Conservation (phyloP, 1,140 invertebrate species). For the Trichomalopsis sarcophagae region DNA sequence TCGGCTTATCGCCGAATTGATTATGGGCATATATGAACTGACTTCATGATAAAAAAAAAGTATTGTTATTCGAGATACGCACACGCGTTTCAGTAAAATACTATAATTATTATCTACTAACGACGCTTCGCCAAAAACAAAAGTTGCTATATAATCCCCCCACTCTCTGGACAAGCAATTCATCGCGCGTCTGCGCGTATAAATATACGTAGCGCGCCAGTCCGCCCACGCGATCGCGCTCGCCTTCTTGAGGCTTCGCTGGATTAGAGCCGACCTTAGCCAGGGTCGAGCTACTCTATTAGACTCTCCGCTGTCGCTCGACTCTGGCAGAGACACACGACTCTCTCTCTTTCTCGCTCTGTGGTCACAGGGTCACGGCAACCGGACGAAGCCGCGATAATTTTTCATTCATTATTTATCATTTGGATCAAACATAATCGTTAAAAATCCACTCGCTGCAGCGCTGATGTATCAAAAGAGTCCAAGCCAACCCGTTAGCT, state of each 20-base stretch:
- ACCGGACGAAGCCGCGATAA: background rate
- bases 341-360: background rate
- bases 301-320: background rate
- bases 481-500: background rate
- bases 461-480: too few species aligned
- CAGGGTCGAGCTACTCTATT: slow-evolving; percentile 37
- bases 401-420: too few species aligned
- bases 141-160: background rate
- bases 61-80: background rate
- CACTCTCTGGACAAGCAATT: too few species aligned
- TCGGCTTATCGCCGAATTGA: background rate
- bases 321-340: too few species aligned
- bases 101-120: background rate
- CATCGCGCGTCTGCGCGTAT: background rate
- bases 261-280: slow-evolving; percentile 33
- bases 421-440: too few species aligned
- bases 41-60: background rate
- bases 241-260: slow-evolving; percentile 36
- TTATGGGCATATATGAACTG: background rate
- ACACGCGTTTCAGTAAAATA: too few species aligned
- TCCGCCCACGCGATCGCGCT: slow-evolving; percentile 9
- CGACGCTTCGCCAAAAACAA: background rate
- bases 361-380: slow-evolving; percentile 51
- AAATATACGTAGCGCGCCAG: background rate
- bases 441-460: too few species aligned